Conservation (phyloP, 2,888 invertebrate genomes). For the Diarsia rubi region DNA sequence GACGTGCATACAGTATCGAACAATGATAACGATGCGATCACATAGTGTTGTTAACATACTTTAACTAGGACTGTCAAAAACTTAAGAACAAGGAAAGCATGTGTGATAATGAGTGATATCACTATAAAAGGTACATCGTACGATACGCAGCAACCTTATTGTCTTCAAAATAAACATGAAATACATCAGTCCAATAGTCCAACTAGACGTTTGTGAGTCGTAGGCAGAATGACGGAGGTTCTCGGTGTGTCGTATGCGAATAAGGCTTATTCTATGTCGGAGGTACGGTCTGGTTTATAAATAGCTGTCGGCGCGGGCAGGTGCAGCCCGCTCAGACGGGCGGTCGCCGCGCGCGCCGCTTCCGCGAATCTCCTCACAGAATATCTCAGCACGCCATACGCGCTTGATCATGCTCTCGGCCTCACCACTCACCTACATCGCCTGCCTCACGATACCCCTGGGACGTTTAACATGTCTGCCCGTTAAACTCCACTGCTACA, state of each 20-base stretch:
- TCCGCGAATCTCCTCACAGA: slow-evolving; percentile 82
- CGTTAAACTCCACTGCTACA: slow-evolving; percentile 17
- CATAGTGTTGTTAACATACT: slow-evolving; percentile 29
- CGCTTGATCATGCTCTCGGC: slow-evolving; percentile 54
- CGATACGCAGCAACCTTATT: no score
- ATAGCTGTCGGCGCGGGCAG: slow-evolving; percentile 86
- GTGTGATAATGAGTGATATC: slow-evolving; percentile 21
- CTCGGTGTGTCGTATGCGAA: slow-evolving; percentile 61
- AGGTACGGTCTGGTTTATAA: slow-evolving; percentile 87
- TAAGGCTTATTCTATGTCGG: slow-evolving; percentile 79
- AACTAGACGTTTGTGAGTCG: slow-evolving; percentile 16
- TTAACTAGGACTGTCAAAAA: slow-evolving; percentile 6
- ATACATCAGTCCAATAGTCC: neutral
- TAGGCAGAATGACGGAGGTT: slow-evolving; percentile 58
- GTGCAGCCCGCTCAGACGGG: slow-evolving; percentile 85
- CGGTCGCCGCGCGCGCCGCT: slow-evolving; percentile 88
- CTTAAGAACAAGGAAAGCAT: slow-evolving; percentile 22
- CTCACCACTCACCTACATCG: slow-evolving; percentile 49
- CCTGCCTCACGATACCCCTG: slow-evolving; percentile 49
- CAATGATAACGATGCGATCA: slow-evolving; percentile 11
- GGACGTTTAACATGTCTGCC: slow-evolving; percentile 43
- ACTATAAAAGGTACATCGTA: slow-evolving; percentile 1
- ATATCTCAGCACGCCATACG: slow-evolving; percentile 62
- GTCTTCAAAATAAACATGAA: neutral
- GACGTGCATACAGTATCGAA: slow-evolving; percentile 24